Base-by-base conservation (phyloP, 2,888 invertebrate genomes). In the Meteorus cinctellus region DNA sequence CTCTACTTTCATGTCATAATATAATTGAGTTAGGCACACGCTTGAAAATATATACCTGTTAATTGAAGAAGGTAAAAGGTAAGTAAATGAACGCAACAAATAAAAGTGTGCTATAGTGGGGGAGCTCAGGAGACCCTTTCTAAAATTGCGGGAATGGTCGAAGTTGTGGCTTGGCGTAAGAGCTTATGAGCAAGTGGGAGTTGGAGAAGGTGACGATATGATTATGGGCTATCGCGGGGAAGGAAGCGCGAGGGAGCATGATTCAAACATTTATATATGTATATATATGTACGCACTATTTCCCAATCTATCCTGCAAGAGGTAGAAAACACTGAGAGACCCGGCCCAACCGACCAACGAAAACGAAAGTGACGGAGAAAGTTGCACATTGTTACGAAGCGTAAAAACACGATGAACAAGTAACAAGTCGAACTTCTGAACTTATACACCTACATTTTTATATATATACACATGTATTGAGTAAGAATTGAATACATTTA, bases 351-450 rank as follows among this genome's bases (percentile, higher is more conserved):
- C 84, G 84, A 86, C 84, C 85, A 88, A 87, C 88, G 88, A 89
- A 89, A 89, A 88, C 87, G 89, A 89, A 89, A 89, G 89, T 89
- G 87, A 88, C 85, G 88, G 89, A 88, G 89, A 89, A 89, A 89
- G 89, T 89, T 85, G 84, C 84, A 86, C 83, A 89, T 89, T 89
- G 88, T 89, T 89, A 88, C 88, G 85, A 86, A 85, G 87, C 84
- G 84, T 85, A 83, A 85, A 67, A 85, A 84, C 82, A 81, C 82
- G 81, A 80, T 81, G 82, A 82, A 83, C 77, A 65, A 65, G 65
- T 79, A 80, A 63, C 41, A 36, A 71, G 48, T 71, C n/a, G 29
- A 71, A 16, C 41, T 60, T 62, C 45, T 60, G 19, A 71, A 45
- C 8, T 67, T 67, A 55, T 19, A 55, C 10, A 19, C 24, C 3